phyloP scores from a whole-genome alignment of 1,140 invertebrate species.

The Nasonia giraulti region DNA sequence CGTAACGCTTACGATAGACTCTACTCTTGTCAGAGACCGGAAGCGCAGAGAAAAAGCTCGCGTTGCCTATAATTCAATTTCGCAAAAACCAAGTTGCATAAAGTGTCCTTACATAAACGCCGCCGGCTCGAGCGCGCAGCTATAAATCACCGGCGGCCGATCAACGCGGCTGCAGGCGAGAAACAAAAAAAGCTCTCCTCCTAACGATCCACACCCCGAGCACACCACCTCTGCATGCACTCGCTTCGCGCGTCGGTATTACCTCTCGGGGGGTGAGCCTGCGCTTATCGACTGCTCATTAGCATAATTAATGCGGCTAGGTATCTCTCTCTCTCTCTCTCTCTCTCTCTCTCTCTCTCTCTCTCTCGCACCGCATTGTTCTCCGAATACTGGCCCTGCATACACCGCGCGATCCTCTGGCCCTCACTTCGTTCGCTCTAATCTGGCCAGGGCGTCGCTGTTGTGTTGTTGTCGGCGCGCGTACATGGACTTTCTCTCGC shows the following conservation, averaged over 20 bases:
- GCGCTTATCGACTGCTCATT: conserved; percentile 35
- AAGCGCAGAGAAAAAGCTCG: no score
- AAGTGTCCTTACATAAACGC: no score
- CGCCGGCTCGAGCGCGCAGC: no score
- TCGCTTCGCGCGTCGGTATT: background rate
- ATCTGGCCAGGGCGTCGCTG: background rate
- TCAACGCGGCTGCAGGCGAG: no score
- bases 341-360: background rate
- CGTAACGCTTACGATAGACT: no score
- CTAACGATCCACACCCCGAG: background rate
- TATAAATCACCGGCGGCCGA: no score
- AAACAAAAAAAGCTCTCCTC: background rate
- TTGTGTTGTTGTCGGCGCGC: background rate
- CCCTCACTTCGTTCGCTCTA: conserved; percentile 34
- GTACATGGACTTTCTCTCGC: background rate
- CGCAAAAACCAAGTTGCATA: no score
- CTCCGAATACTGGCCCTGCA: background rate
- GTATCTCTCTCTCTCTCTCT: background rate
- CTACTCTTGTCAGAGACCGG: no score
- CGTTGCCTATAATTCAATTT: no score
- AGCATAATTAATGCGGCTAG: conserved; percentile 40
- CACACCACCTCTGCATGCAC: background rate
- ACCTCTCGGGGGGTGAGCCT: background rate
- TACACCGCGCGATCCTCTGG: background rate
- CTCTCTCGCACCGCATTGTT: background rate